phyloP scores from a whole-genome alignment of 2,888 invertebrate genomes.

The Agrypnus murinus region DNA sequence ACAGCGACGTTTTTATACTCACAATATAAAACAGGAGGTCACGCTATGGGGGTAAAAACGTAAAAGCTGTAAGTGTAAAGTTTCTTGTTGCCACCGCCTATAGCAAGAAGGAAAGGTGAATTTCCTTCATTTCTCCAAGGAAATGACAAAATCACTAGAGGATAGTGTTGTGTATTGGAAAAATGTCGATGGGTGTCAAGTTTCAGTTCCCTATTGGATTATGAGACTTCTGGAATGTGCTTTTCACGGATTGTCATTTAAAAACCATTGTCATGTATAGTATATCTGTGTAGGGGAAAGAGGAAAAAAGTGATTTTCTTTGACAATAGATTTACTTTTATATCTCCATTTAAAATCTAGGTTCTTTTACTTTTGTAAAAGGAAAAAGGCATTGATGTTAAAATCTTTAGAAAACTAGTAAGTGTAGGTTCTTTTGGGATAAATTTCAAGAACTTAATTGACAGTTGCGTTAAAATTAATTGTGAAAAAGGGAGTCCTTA shows the following conservation, averaged over 20 bases:
- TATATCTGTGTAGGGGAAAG: background rate
- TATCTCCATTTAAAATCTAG: background rate
- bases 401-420: too few relatives aligned
- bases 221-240: constrained; percentile 24
- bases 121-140: constrained; percentile 44
- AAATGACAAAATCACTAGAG: constrained; percentile 47
- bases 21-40: constrained; percentile 28
- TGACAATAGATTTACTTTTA: background rate
- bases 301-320: background rate
- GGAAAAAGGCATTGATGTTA: too few relatives aligned
- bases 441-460: too few relatives aligned
- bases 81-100: constrained; percentile 22
- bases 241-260: constrained; percentile 18
- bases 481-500: too few relatives aligned
- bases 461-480: too few relatives aligned
- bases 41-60: constrained; percentile 26
- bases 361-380: too few relatives aligned
- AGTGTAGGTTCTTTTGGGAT: too few relatives aligned
- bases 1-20: constrained; percentile 19
- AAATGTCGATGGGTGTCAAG: constrained; percentile 42
- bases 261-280: constrained; percentile 21
- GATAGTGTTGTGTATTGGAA: constrained; percentile 47
- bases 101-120: constrained; percentile 36
- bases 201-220: constrained; percentile 34
- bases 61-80: constrained; percentile 35